phyloP scores from a whole-genome alignment of 2,797 vertebrate genomes.

The Carcharodon carcharias region DNA sequence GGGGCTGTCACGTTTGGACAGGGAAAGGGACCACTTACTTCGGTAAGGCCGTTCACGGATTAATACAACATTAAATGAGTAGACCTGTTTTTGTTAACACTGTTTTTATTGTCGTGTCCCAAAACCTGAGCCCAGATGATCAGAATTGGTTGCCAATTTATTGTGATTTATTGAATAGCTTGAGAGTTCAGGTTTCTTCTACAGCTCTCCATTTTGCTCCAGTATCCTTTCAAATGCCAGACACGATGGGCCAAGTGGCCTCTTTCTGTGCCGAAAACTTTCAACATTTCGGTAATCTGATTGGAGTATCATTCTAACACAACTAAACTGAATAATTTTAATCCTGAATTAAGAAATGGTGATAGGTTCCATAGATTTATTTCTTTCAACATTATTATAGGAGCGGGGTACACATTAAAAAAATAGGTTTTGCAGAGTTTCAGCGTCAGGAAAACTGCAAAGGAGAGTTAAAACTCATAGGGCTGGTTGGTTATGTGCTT shows the following conservation, averaged over 20 bases:
- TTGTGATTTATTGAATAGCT: background rate
- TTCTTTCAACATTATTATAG: background rate
- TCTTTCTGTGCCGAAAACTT: too few relatives aligned
- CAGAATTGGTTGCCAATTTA: background rate
- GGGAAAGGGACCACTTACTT: conserved; percentile 77
- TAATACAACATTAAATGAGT: background rate
- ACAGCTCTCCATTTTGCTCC: background rate
- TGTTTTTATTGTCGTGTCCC: background rate
- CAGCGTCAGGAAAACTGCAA: background rate
- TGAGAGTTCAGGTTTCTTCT: background rate
- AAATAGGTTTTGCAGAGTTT: background rate
- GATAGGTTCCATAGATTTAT: background rate
- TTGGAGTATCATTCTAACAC: background rate
- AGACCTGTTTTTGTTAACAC: background rate
- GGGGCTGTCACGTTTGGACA: conserved; percentile 67
- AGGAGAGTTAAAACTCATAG: background rate
- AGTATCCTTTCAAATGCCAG: background rate
- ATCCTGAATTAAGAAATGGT: background rate
- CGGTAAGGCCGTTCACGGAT: conserved; percentile 58
- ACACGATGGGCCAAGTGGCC: too few relatives aligned
- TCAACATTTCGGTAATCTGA: background rate
- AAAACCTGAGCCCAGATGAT: background rate
- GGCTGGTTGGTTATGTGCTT: background rate
- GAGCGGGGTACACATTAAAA: background rate
- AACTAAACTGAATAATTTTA: background rate